phyloP scores from a whole-genome alignment of 2,888 invertebrate genomes.

The Noctua comes region DNA sequence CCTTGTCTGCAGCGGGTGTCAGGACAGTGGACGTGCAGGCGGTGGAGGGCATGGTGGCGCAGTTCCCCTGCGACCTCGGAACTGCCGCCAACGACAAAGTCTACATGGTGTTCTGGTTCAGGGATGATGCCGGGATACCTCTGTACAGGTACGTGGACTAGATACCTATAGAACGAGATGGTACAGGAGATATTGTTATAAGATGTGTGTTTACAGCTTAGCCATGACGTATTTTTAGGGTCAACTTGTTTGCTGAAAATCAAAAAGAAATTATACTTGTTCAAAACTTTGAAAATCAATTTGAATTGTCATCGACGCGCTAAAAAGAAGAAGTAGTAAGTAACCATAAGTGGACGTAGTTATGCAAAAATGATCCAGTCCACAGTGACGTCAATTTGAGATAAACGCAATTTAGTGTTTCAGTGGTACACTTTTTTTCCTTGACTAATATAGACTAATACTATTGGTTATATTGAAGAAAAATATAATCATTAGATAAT shows the following conservation, averaged over 20 bases:
- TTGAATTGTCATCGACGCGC: too few species aligned
- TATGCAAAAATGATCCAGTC: too few species aligned
- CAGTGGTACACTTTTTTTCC: too few species aligned
- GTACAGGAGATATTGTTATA: background rate
- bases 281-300: background rate
- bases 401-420: too few species aligned
- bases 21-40: constrained; percentile 95
- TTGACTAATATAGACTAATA: too few species aligned
- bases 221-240: constrained; percentile 1
- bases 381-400: too few species aligned
- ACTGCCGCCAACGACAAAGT: constrained; percentile 96
- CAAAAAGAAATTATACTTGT: background rate
- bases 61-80: constrained; percentile 96
- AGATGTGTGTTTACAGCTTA: background rate
- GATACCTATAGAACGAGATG: background rate
- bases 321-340: background rate
- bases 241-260: background rate
- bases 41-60: constrained; percentile 96
- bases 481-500: too few species aligned
- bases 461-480: too few species aligned
- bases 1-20: constrained; percentile 87
- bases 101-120: constrained; percentile 98
- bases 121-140: constrained; percentile 96
- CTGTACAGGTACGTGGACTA: constrained; percentile 93
- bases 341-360: too few species aligned